These are phyloP conservation scores for Eupithecia tripunctaria DNA, from an alignment of 2,888 invertebrate genomes.

Conservation along the genomic window DNA sequence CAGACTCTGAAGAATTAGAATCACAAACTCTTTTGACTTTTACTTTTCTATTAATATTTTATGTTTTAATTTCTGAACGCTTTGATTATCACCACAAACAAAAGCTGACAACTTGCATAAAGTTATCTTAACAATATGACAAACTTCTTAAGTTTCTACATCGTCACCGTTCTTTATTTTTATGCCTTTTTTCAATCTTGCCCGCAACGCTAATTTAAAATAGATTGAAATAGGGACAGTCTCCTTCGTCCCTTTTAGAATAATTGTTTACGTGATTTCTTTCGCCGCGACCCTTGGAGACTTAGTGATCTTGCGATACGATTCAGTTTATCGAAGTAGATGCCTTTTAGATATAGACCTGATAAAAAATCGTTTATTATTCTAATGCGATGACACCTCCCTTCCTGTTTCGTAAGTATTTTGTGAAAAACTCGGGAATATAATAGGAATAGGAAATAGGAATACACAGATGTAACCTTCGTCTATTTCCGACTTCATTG, in stretches of 20 bases:
- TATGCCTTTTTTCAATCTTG: not conserved
- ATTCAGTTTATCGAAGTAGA: constrained; percentile 48
- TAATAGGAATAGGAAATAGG: too few relatives aligned
- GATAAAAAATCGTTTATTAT: constrained; percentile 54
- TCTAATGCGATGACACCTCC: constrained; percentile 42
- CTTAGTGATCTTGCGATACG: constrained; percentile 49
- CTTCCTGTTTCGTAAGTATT: constrained; percentile 25
- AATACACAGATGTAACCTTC: not conserved
- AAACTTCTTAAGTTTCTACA: constrained; percentile 10
- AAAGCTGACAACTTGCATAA: constrained; percentile 13
- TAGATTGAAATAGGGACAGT: constrained; percentile 53
- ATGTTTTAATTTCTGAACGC: constrained; percentile 7
- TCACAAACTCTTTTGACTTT: not conserved
- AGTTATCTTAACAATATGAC: not conserved
- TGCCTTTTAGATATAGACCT: constrained; percentile 54
- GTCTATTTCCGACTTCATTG: not conserved
- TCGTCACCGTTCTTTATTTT: constrained; percentile 8
- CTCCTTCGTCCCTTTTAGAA: constrained; percentile 56
- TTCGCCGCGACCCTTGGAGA: constrained; percentile 48
- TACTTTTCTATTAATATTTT: not conserved
- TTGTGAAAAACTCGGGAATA: constrained; percentile 10
- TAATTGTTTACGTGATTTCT: constrained; percentile 65
- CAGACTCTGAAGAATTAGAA: not conserved
- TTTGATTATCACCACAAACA: constrained; percentile 4
- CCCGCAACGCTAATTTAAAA: constrained; percentile 48